Evolutionary conservation across 2,888 invertebrate species (phyloP).

Genomic region (Colletes collaris): DNA sequence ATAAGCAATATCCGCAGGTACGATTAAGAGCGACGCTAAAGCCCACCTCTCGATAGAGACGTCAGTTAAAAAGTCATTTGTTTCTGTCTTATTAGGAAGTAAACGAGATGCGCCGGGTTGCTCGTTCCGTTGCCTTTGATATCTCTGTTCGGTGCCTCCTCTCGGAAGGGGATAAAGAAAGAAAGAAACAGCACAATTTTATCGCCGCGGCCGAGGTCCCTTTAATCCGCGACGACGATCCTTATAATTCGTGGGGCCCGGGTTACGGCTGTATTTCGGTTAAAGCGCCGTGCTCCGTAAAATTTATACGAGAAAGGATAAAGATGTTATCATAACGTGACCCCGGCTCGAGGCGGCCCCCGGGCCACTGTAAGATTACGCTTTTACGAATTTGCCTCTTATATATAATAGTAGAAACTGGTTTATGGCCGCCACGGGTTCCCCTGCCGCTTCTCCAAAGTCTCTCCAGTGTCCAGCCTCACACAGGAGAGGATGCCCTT

Average conservation of each 20-base stretch:
- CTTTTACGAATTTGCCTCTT: conserved; percentile 78
- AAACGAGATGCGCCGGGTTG: conserved; percentile 32
- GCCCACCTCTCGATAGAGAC: conserved; percentile 18
- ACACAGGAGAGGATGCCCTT: conserved; percentile 11
- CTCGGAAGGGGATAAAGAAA: conserved; percentile 15
- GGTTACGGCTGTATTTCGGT: conserved; percentile 77
- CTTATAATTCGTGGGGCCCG: conserved; percentile 72
- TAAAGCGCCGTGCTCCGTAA: conserved; percentile 75
- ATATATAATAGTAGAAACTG: conserved; percentile 67
- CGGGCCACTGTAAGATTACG: conserved; percentile 75
- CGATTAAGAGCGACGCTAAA: conserved; percentile 37
- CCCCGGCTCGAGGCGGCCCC: conserved; percentile 51
- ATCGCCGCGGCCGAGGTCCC: conserved; percentile 55
- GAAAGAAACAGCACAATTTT: conserved; percentile 64
- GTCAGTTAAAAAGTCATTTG: conserved; percentile 62
- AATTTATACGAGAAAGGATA: conserved; percentile 80
- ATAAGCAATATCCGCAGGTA: conserved; percentile 20
- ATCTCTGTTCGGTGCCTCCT: conserved; percentile 9
- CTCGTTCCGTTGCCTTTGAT: conserved; percentile 31
- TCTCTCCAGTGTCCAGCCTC: conserved; percentile 1
- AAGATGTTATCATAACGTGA: conserved; percentile 79
- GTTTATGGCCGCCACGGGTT: conserved; percentile 55
- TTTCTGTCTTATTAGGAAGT: conserved; percentile 45
- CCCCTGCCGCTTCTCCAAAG: conserved; percentile 10
- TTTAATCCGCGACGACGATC: conserved; percentile 75